Conservation (phyloP, 2,888 invertebrate species). For the Leucophora obtusa region DNA sequence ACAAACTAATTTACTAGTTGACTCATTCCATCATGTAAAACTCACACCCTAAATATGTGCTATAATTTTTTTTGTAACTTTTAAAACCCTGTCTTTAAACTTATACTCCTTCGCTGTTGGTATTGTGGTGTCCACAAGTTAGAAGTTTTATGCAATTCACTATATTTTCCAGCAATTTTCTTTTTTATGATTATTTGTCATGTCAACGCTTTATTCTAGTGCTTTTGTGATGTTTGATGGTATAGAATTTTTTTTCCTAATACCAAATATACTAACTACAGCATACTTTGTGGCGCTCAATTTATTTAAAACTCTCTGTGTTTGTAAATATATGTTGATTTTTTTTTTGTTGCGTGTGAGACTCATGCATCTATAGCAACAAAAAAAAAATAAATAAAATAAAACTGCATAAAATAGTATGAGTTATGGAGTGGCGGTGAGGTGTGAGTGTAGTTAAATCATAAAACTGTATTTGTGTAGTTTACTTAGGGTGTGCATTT, state of each 20-base stretch:
- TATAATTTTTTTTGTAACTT: background rate
- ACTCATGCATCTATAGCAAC: background rate
- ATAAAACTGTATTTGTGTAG: background rate
- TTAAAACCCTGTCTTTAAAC: background rate
- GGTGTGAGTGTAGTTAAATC: background rate
- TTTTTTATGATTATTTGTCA: conserved; percentile 64
- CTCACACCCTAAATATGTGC: conserved; percentile 7
- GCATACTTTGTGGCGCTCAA: conserved; percentile 63
- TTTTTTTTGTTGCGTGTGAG: background rate
- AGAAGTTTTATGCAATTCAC: conserved; percentile 20
- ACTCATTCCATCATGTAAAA: background rate
- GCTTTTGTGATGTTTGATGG: conserved; percentile 20
- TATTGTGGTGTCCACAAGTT: conserved; percentile 31
- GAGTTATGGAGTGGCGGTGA: background rate
- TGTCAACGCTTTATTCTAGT: conserved; percentile 60
- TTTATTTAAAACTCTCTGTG: conserved; percentile 52
- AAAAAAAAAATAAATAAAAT: too few relatives aligned
- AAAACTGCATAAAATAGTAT: background rate
- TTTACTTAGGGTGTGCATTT: background rate
- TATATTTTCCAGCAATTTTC: conserved; percentile 23
- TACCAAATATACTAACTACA: conserved; percentile 48
- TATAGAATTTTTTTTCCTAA: conserved; percentile 36
- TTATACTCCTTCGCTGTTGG: background rate
- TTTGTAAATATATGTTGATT: background rate
- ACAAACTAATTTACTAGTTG: conserved; percentile 45